These are phyloP conservation scores for Vespertilio murinus DNA, from an alignment of 2,797 vertebrate genomes.

Conservation along the genomic window DNA sequence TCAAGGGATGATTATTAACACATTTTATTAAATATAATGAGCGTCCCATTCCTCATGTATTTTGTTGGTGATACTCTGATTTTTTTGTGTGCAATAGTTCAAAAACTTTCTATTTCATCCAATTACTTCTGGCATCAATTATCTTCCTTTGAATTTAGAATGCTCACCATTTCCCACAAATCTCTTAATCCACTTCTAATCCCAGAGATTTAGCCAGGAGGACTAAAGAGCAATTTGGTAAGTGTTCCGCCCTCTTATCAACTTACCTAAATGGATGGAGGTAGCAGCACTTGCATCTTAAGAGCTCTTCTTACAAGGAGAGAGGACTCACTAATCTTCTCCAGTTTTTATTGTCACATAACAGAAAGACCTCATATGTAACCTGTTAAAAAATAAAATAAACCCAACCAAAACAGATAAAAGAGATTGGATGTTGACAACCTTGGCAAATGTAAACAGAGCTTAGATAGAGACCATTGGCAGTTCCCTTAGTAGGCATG, in stretches of 20 bases:
- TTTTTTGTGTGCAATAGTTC: not conserved
- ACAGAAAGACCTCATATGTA: not conserved
- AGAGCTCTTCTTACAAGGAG: not conserved
- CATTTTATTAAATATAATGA: not conserved
- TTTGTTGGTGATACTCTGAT: not conserved
- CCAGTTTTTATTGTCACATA: not conserved
- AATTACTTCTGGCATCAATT: not conserved
- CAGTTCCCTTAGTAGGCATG: fast-evolving
- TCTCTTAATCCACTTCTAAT: slow-evolving; percentile 37
- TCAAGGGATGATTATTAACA: not conserved
- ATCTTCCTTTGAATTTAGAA: slow-evolving; percentile 2
- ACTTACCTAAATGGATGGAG: too few species aligned
- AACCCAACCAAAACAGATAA: not conserved
- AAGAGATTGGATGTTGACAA: not conserved
- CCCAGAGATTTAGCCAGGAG: not conserved
- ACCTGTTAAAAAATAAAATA: not conserved
- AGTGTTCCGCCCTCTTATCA: not conserved
- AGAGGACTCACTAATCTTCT: not conserved
- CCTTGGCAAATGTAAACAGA: not conserved
- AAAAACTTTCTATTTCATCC: not conserved
- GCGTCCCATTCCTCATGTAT: not conserved
- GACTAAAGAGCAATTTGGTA: slow-evolving; percentile 15
- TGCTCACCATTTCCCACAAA: slow-evolving; percentile 1
- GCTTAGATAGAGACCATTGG: not conserved
- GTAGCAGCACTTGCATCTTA: not conserved